These are phyloP conservation scores for Micropoecilia bifurca DNA, from an alignment of 2,797 vertebrate species.

Conservation along the genomic window DNA sequence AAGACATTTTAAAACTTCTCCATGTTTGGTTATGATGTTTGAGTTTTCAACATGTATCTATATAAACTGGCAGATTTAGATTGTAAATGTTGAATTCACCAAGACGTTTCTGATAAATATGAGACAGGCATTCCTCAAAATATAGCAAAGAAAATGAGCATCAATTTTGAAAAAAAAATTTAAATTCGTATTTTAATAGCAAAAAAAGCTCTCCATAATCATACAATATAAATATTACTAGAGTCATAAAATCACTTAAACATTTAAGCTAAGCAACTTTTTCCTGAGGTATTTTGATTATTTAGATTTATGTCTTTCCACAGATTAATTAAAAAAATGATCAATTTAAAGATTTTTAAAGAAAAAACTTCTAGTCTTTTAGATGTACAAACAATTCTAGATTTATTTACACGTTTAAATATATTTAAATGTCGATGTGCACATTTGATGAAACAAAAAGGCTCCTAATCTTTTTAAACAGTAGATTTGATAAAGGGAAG, in stretches of 20 bases:
- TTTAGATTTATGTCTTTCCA: neutral
- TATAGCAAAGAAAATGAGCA: neutral
- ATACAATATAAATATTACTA: too few relatives aligned
- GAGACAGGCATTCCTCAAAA: neutral
- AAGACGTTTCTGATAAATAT: neutral
- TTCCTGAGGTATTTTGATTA: neutral
- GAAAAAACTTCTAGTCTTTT: neutral
- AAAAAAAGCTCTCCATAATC: neutral
- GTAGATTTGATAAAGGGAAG: neutral
- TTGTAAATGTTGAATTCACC: neutral
- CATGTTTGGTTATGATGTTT: neutral
- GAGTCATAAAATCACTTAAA: too few relatives aligned
- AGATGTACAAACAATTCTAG: neutral
- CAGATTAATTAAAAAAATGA: neutral
- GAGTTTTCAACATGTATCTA: neutral
- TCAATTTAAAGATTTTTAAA: neutral
- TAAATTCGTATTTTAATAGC: neutral
- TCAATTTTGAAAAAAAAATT: neutral
- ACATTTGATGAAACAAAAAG: neutral
- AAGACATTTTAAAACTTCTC: too few relatives aligned
- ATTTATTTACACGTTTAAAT: neutral
- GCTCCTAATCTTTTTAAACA: neutral
- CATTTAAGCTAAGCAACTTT: too few relatives aligned
- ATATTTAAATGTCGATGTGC: neutral
- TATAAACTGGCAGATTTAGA: neutral